phyloP scores from a whole-genome alignment of 2,888 invertebrate genomes.

The Ennomos erosarius region DNA sequence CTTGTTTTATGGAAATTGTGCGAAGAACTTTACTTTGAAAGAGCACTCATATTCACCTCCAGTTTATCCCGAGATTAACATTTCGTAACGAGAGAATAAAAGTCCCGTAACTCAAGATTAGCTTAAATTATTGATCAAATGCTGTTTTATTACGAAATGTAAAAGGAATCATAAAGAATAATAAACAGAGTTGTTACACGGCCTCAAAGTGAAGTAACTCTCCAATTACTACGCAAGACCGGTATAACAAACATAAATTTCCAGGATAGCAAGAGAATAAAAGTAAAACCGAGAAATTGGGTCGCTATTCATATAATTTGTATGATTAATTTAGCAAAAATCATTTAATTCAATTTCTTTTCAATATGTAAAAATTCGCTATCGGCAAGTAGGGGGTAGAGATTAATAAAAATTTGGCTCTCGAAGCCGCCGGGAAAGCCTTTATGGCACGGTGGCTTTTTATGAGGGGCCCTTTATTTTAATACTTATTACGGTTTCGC shows the following conservation, averaged over 20 bases:
- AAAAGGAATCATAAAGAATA: conserved; percentile 1
- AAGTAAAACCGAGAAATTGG: conserved; percentile 31
- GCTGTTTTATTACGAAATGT: conserved; percentile 4
- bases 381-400: conserved; percentile 63
- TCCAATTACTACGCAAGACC: conserved; percentile 30
- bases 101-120: conserved; percentile 18
- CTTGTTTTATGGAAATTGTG: conserved; percentile 58
- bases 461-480: conserved; percentile 76
- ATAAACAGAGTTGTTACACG: conserved; percentile 11
- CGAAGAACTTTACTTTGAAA: conserved; percentile 44
- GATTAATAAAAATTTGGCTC: conserved; percentile 79
- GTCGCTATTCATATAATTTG: conserved; percentile 39
- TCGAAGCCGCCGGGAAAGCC: conserved; percentile 69
- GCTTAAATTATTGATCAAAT: conserved; percentile 13
- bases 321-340: conserved; percentile 44
- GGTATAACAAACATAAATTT: conserved; percentile 37
- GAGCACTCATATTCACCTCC: conserved; percentile 37
- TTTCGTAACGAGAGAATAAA: conserved; percentile 22
- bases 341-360: conserved; percentile 69
- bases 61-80: conserved; percentile 24
- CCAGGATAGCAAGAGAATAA: conserved; percentile 34
- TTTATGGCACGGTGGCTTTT: conserved; percentile 78
- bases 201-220: conserved; percentile 28
- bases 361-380: conserved; percentile 69
- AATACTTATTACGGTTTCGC: conserved; percentile 75